Base-by-base conservation (phyloP, 2,113 vertebrate genomes). In the Tragelaphus scriptus region DNA sequence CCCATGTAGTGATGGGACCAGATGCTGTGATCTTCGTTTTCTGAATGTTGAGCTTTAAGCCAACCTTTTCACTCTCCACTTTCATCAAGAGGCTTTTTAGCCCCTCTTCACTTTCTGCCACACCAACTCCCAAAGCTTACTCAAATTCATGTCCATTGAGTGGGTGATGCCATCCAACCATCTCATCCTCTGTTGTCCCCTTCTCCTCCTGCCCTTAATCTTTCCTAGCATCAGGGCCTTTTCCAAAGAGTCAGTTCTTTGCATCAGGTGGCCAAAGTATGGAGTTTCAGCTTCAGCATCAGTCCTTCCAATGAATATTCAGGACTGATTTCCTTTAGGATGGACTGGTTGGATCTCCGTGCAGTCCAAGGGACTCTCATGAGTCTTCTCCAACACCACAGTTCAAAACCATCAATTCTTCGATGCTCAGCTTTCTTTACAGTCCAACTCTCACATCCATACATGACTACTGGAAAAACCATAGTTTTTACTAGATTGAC, bases 381-480 rank as follows among this genome's bases (percentile, higher is more conserved):
- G 65, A 36, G 65, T 10, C 17, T 71, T 36, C 65, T 71, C 65
- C 17, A 71, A 11, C 17, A 36, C 17, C n/a, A 71, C n/a, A 71
- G 17, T 36, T 36, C 65, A 21, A 71, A 71, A 71, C 17, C 65
- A 71, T 71, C n/a, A 71, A 3, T 71, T 71, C 65, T 36, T 71
- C 0, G 0, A 8, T 21, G 17, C 17, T 36, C 17, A 71, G 19
- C 65, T 21, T 71, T 36, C 65, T 71, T 36, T 11, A 21, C 9
- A 6, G n/a, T 21, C n/a, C 30, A 65, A 17, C 63, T 65, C 30
- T 65, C 61, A 65, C 30, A 65, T 65, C 30, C 15, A n/a, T n/a
- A n/a, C 7, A 11, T 36, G n/a, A 36, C 65, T 0, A 71, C 9
- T 71, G n/a, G 17, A 71, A 36, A 71, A 71, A 36, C n/a, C 65